Percentiles rank a stretch among this genome's conserved stretches.
These are phyloP conservation scores for Morinoia aosen DNA, from an alignment of 2,888 invertebrate species.

Conservation along the genomic window DNA sequence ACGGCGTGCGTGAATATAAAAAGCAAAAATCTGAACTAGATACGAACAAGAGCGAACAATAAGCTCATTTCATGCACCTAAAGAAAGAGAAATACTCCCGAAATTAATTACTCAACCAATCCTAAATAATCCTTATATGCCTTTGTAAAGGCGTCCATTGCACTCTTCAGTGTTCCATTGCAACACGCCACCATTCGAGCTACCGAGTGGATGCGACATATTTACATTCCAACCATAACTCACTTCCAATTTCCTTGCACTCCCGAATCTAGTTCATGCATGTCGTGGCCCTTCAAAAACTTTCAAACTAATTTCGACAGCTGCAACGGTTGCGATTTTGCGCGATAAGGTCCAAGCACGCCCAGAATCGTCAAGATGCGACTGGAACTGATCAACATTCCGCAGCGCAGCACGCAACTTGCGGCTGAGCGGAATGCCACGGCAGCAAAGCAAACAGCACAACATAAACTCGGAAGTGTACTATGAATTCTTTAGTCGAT, in stretches of 20 bases:
- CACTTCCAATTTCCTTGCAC: neutral
- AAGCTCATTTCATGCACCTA: no score
- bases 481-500: neutral
- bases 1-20: no score
- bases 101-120: no score
- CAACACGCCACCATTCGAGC: no score
- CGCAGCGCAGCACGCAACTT: neutral
- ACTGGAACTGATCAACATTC: neutral
- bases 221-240: neutral
- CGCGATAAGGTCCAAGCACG: neutral
- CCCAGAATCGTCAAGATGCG: neutral
- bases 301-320: neutral
- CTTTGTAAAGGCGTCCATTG: no score
- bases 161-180: no score
- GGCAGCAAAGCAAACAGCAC: neutral
- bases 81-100: no score
- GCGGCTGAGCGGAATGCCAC: neutral
- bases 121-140: no score
- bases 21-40: no score
- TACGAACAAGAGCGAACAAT: no score
- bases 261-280: neutral
- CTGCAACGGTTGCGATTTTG: neutral
- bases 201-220: neutral
- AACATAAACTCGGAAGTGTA: neutral
- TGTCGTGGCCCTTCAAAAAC: neutral